Evolutionary conservation across 2,113 vertebrate genomes (phyloP), one percentile per base, ranked within the genome.

Genomic region (Alexandromys fortis): DNA sequence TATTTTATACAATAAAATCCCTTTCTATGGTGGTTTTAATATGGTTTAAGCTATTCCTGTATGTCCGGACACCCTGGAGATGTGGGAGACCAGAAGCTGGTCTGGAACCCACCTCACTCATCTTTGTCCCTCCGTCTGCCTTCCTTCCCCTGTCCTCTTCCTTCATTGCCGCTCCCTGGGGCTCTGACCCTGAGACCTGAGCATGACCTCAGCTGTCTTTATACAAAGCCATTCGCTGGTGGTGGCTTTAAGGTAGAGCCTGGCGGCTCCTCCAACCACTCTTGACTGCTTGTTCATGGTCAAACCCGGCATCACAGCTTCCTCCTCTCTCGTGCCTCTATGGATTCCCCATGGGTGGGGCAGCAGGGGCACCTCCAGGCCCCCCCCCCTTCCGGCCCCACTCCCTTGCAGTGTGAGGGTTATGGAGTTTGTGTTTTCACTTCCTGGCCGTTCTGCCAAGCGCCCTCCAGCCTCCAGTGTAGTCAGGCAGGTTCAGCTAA

Each of bases 401-500:
- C 82, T 52, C 45, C 72, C 94, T 55, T 22, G 28, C 55, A 61
- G 13, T 26, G 42, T 1, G n/a, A 38, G 47, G 19, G 38, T 42
- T 72, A 19, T 5, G 90, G 91, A 89, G n/a, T 33, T 47, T 19
- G 68, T 70, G 35, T 5, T 76, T 90, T 68, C 17, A 12, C 85
- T 96, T 89, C 96, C 94, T 65, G 85, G 93, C 70, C 30, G 1
- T 33, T 22, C 86, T 90, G 97, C 97, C 96, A 97, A 94, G 75
- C 0, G 6, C 47, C 73, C 91, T 75, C 26, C 58, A 14, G 73
- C 86, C 86, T 65, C 47, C 4, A 7, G 85, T 28, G 35, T 49
- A 4, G 94, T 86, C 65, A 0, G 91, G 79, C 87, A 87, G 94
- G 96, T 93, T 97, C 97, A 97, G 95, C 95, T 94, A 26, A 97